A percentile compares a stretch with the other conserved stretches of the same genome.
These are phyloP conservation scores for Drosophila neotestacea DNA, from an alignment of 2,888 invertebrate species.

Conservation along the genomic window DNA sequence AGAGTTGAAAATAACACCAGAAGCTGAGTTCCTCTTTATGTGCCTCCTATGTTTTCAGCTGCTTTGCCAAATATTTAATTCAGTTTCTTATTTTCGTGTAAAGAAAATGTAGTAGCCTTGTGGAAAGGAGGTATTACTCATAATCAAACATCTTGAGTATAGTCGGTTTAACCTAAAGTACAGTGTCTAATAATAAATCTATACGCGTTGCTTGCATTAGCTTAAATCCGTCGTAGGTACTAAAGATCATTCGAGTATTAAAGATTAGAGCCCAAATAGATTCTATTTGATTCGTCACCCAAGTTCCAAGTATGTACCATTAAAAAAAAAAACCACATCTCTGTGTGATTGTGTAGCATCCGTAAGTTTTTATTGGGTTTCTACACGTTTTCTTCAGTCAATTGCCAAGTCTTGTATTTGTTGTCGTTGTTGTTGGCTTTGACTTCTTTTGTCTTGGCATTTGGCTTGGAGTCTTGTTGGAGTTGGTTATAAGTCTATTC, in stretches of 20 bases:
- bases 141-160: neutral
- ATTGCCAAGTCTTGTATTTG: constrained; percentile 21
- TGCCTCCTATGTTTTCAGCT: no score
- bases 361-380: constrained; percentile 34
- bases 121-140: neutral
- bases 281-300: constrained; percentile 13
- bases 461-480: constrained; percentile 12
- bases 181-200: neutral
- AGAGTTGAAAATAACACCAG: no score
- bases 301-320: constrained; percentile 12
- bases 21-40: no score
- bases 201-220: neutral
- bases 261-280: constrained; percentile 12
- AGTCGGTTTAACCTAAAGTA: neutral
- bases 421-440: constrained; percentile 19
- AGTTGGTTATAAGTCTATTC: constrained; percentile 9
- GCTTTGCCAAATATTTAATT: no score
- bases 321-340: constrained; percentile 2
- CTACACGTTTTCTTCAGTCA: constrained; percentile 35
- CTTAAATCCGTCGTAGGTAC: neutral
- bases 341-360: constrained; percentile 12
- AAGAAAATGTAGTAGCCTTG: no score
- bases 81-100: no score
- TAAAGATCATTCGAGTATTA: constrained; percentile 1
- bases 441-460: constrained; percentile 34